These are phyloP conservation scores for Nemurella pictetii DNA, from an alignment of 2,888 invertebrate species.

Conservation along the genomic window DNA sequence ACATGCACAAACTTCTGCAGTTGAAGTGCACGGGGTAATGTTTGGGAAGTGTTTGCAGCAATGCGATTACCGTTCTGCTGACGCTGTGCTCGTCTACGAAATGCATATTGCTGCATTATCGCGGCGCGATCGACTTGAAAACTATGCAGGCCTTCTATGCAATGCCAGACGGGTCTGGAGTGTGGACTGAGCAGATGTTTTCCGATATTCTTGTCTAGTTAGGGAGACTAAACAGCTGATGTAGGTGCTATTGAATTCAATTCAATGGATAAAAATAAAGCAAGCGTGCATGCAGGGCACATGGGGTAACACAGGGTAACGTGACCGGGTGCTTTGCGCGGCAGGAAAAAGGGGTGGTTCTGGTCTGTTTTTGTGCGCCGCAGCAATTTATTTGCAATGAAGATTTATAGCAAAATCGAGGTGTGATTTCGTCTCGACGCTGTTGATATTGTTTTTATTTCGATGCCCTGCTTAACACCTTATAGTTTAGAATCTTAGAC, in stretches of 20 bases:
- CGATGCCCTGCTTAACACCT: too few relatives aligned
- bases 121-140: background rate
- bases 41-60: background rate
- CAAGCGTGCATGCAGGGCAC: background rate
- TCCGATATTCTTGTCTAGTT: background rate
- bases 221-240: background rate
- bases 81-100: background rate
- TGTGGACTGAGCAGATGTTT: background rate
- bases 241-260: background rate
- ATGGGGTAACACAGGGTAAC: background rate
- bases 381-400: background rate
- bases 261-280: background rate
- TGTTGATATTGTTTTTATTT: too few relatives aligned
- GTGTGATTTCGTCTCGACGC: too few relatives aligned
- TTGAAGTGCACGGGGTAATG: background rate
- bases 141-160: background rate
- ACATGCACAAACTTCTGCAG: background rate
- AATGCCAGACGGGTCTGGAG: too few relatives aligned
- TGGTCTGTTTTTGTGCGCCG: background rate
- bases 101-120: background rate
- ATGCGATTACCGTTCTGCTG: background rate
- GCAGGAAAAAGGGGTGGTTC: background rate
- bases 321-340: background rate
- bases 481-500: too few relatives aligned
- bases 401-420: too few relatives aligned